Conservation (phyloP, 2,888 invertebrate species). For the Malthinus flaveolus region DNA sequence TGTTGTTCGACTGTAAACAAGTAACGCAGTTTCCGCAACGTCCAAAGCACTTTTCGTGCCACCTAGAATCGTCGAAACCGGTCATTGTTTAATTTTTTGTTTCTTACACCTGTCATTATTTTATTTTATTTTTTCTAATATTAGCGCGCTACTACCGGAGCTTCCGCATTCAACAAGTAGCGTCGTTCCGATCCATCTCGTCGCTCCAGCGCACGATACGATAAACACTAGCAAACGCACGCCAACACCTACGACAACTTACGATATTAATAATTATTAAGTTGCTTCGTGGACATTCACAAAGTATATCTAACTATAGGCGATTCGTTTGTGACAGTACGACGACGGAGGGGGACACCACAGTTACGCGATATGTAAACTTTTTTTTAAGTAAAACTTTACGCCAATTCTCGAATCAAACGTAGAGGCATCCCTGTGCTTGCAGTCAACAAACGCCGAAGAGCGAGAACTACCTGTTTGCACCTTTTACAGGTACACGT, state of each 20-base stretch:
- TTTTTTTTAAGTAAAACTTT: constrained; percentile 7
- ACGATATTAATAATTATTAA: constrained; percentile 21
- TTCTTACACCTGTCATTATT: constrained; percentile 32
- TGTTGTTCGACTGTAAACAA: constrained; percentile 41
- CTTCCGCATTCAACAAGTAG: constrained; percentile 27
- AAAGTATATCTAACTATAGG: constrained; percentile 11
- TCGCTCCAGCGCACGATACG: constrained; percentile 32
- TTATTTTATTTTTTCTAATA: constrained; percentile 24
- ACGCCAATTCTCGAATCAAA: constrained; percentile 8
- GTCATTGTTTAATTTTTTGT: constrained; percentile 36
- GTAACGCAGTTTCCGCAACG: constrained; percentile 48
- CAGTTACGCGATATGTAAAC: constrained; percentile 2
- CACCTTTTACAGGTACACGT: constrained; percentile 13
- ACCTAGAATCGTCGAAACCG: constrained; percentile 48
- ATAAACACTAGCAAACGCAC: constrained; percentile 33
- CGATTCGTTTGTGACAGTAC: constrained; percentile 26
- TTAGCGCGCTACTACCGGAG: constrained; percentile 32
- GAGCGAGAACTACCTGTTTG: constrained; percentile 17
- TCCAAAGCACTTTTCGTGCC: constrained; percentile 49
- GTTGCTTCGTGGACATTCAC: constrained; percentile 35
- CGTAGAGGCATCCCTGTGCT: constrained; percentile 1
- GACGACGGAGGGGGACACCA: constrained; percentile 12
- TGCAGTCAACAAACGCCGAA: constrained; percentile 7
- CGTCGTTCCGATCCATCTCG: constrained; percentile 17
- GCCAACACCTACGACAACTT: constrained; percentile 11